phyloP scores from a whole-genome alignment of 2,797 vertebrate species.

The Poeciliopsis infans region DNA sequence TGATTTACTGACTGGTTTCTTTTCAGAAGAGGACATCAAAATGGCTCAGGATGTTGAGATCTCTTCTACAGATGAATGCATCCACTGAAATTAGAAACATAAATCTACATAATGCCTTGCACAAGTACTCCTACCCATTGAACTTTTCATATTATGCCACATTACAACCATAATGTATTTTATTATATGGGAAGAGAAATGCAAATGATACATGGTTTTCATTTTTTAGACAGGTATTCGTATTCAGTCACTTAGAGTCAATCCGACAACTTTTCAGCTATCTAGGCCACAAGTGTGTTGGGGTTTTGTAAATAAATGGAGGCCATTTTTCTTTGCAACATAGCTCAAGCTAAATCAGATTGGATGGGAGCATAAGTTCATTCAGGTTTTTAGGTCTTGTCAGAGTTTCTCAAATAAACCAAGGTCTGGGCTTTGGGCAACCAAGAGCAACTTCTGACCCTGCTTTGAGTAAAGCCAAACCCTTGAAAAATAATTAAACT shows the following conservation, averaged over 20 bases:
- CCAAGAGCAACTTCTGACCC: background rate
- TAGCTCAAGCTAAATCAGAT: background rate
- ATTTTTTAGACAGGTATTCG: background rate
- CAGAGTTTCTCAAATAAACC: background rate
- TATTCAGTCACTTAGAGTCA: background rate
- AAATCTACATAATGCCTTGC: background rate
- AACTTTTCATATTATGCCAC: background rate
- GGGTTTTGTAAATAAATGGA: background rate
- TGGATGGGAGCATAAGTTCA: background rate
- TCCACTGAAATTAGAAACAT: background rate
- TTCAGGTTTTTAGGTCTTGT: background rate
- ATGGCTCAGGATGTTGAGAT: slow-evolving; percentile 10
- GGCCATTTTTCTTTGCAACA: background rate
- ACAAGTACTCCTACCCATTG: background rate
- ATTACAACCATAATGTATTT: background rate
- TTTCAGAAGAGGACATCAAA: slow-evolving; percentile 6
- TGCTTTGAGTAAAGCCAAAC: background rate
- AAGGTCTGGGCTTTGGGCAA: background rate
- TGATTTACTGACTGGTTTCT: slow-evolving; percentile 19
- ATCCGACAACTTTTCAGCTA: background rate
- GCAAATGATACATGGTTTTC: background rate
- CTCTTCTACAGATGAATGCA: background rate
- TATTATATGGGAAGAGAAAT: background rate
- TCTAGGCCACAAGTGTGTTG: background rate
- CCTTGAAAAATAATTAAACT: background rate